These are phyloP conservation scores for Beroe forskalii DNA, from an alignment of 37 sponge, comb jelly and placozoan genomes.

Conservation along the genomic window DNA sequence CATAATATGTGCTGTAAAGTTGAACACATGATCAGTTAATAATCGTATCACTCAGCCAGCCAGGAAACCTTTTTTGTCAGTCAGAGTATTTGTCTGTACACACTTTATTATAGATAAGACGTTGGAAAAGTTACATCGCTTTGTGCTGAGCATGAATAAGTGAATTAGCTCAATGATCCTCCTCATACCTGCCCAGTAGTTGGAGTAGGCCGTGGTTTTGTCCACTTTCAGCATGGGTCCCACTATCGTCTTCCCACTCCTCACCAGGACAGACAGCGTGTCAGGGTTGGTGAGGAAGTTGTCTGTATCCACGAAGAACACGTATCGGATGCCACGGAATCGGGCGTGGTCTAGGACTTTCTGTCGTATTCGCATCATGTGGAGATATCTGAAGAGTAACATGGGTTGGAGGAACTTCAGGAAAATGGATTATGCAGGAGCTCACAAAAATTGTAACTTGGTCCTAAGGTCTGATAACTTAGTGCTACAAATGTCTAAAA, in stretches of 20 bases:
- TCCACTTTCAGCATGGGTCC: conserved; percentile 74
- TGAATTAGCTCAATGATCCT: not conserved
- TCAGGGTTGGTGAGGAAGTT: conserved; percentile 78
- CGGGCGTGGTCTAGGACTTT: conserved; percentile 75
- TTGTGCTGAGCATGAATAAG: no score
- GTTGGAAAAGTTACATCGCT: no score
- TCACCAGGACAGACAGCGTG: conserved; percentile 71
- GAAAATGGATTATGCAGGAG: no score
- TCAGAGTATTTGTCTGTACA: no score
- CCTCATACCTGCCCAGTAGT: conserved; percentile 75
- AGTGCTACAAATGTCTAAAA: no score
- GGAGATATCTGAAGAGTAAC: conserved; percentile 63
- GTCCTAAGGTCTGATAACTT: no score
- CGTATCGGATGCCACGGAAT: conserved; percentile 70
- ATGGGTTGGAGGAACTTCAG: no score
- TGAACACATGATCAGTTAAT: no score
- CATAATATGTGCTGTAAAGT: not conserved
- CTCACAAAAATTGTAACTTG: no score
- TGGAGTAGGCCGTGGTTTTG: conserved; percentile 66
- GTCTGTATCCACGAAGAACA: conserved; percentile 80
- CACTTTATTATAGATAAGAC: no score
- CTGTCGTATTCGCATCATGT: conserved; percentile 74
- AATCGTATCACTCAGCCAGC: no score
- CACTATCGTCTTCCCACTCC: conserved; percentile 76
- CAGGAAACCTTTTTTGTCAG: no score